phyloP scores from a whole-genome alignment of 1,140 invertebrate genomes.

The Varroa destructor region DNA sequence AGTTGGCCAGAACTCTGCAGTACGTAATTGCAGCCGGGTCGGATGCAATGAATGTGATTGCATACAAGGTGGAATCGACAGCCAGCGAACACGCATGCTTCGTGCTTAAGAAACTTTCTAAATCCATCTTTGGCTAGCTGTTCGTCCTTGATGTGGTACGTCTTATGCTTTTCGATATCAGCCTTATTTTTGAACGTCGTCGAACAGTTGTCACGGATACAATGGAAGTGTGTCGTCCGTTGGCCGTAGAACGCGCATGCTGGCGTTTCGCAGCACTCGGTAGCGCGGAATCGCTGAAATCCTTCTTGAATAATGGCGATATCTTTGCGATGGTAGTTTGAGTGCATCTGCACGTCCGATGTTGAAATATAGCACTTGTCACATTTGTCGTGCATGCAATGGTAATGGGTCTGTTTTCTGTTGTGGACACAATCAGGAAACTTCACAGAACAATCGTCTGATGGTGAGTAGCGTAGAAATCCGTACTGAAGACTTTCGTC shows the following conservation, averaged over 20 bases:
- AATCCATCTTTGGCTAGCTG: conserved; percentile 87
- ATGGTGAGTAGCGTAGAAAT: conserved; percentile 83
- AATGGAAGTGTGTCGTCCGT: conserved; percentile 93
- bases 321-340: conserved; percentile 94
- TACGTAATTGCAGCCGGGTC: conserved; percentile 83
- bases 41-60: conserved; percentile 96
- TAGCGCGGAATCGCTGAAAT: conserved; percentile 76
- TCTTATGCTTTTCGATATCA: conserved; percentile 99
- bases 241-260: conserved; percentile 86
- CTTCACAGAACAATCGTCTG: conserved; percentile 72
- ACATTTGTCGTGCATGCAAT: conserved; percentile 64
- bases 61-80: conserved; percentile 84
- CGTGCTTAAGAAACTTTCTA: conserved; percentile 97
- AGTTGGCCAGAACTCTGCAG: conserved; percentile 88
- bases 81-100: conserved; percentile 72
- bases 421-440: conserved; percentile 76
- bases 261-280: conserved; percentile 71
- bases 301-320: conserved; percentile 93
- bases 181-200: conserved; percentile 98
- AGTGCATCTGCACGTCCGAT: conserved; percentile 97
- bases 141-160: conserved; percentile 94
- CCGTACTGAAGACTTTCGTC: conserved; percentile 91
- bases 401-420: conserved; percentile 93
- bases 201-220: conserved; percentile 68
- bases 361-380: conserved; percentile 97